Base-by-base conservation (phyloP, 1,140 invertebrate genomes). In the Drosophila pectinifera region DNA sequence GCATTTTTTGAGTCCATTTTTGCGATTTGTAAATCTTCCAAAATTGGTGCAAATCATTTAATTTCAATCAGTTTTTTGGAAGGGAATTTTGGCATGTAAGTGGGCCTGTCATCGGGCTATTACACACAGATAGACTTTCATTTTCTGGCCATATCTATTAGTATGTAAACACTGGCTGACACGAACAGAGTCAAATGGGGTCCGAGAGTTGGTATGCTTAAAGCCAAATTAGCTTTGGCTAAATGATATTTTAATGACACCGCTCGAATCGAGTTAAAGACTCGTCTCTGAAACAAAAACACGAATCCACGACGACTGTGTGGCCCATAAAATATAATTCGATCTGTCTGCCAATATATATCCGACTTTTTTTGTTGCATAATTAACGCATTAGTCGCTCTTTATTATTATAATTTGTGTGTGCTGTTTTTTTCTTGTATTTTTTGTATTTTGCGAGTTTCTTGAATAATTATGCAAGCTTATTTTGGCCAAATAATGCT, bases 231-330 rank as follows among this genome's bases (percentile, higher is more conserved):
- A 73, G 69, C 67, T 61, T 73, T 73, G 73, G 69, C 67, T 61
- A 73, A 73, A 73, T 73, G 68, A 73, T 73, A 73, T 73, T 73
- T 73, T 73, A 73, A 73, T 73, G 69, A 73, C 67, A 43, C 67
- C 69, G 42, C 69, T 73, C 45, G 13, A 51, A 48, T 22, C 22
- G 28, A 67, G 28, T 22, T 41, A 69, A 54, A 69, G 51, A 69
- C 68, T 70, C 49, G 68, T 70, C 51, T 70, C 49, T 56, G 18
- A 65, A 38, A 48, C 58, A 64, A 67, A 64, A 54, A 55, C 34
- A 42, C 20, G 53, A 41, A 72, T 59, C 38, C 24, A 24, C 67
- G 18, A 34, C 24, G 22, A 48, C 45, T 24, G 26, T 51, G 42
- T 39, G 68, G 51, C 65, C 55, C 68, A 73, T 61, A 73, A 73